These are phyloP conservation scores for Odontomyia ornata DNA, from an alignment of 2,888 invertebrate genomes.

Conservation along the genomic window DNA sequence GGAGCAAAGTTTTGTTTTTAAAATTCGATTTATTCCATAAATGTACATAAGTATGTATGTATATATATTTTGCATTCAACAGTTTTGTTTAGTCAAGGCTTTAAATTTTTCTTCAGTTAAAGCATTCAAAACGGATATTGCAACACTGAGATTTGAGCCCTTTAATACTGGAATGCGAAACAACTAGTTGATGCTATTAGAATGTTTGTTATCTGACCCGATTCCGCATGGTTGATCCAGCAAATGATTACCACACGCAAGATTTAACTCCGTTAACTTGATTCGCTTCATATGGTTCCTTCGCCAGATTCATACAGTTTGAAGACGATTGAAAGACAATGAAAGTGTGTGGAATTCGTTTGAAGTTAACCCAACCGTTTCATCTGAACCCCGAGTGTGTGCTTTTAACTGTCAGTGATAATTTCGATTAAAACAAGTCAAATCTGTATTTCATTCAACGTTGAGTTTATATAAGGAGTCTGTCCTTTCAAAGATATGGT, in stretches of 20 bases:
- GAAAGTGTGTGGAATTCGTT: neutral
- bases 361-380: neutral
- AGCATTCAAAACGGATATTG: too few relatives aligned
- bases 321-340: neutral
- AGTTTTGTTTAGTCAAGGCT: too few relatives aligned
- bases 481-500: too few relatives aligned
- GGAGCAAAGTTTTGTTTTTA: too few relatives aligned
- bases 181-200: conserved; percentile 32
- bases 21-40: too few relatives aligned
- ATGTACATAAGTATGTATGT: too few relatives aligned
- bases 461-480: too few relatives aligned
- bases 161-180: neutral
- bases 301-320: neutral
- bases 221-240: conserved; percentile 49
- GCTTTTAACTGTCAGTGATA: neutral
- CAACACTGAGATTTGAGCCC: too few relatives aligned
- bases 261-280: conserved; percentile 30
- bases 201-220: conserved; percentile 48
- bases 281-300: conserved; percentile 42
- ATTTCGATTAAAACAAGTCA: too few relatives aligned
- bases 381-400: neutral
- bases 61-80: too few relatives aligned
- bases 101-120: too few relatives aligned
- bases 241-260: conserved; percentile 47
- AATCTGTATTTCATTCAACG: too few relatives aligned